Conservation (phyloP, 2,113 vertebrate species). For the Atrichornis clamosus region DNA sequence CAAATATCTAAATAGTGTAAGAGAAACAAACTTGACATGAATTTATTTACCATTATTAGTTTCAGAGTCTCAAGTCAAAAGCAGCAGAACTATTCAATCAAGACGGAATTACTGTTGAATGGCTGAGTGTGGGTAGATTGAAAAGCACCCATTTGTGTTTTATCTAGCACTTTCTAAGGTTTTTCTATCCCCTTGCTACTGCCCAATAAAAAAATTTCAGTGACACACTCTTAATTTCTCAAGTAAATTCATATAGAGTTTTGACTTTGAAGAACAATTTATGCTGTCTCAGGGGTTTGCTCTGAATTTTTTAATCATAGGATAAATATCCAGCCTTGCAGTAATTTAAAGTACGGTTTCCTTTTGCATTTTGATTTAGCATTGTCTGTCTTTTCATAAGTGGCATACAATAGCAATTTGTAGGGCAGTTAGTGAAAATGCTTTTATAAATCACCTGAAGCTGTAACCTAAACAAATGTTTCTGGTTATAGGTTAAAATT, state of each 20-base stretch:
- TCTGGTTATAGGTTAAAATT: background rate
- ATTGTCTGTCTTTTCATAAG: background rate
- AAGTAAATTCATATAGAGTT: background rate
- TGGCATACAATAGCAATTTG: background rate
- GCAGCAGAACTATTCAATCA: background rate
- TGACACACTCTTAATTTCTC: background rate
- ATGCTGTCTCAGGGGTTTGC: background rate
- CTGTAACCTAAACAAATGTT: background rate
- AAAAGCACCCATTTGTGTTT: background rate
- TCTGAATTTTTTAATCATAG: background rate
- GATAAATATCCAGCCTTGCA: background rate
- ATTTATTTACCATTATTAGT: background rate
- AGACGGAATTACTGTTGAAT: background rate
- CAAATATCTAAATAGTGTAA: background rate
- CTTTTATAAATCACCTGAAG: background rate
- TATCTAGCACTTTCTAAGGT: background rate
- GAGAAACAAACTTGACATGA: background rate
- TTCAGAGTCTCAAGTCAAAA: background rate
- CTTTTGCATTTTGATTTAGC: background rate
- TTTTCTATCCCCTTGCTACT: background rate
- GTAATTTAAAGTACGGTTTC: background rate
- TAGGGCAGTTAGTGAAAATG: background rate
- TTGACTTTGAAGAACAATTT: background rate
- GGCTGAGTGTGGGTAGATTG: background rate
- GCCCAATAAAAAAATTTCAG: background rate